Conservation (phyloP, 2,888 invertebrate genomes). For the Ennomos quercinarius region DNA sequence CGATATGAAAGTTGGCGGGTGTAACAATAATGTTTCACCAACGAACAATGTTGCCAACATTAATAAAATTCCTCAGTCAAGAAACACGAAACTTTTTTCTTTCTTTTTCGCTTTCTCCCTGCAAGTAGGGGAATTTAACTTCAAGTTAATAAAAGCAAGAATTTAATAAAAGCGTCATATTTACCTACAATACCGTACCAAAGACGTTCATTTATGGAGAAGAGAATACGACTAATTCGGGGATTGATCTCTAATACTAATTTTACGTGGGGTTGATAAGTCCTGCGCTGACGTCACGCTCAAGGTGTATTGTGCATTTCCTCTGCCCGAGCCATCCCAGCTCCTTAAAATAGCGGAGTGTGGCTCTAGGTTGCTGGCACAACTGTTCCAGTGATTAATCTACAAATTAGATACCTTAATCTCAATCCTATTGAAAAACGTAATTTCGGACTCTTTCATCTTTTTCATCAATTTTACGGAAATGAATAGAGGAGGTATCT, state of each 20-base stretch:
- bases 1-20: conserved; percentile 49
- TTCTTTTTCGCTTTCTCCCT: conserved; percentile 59
- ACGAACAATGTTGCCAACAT: conserved; percentile 67
- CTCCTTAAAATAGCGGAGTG: too few species aligned
- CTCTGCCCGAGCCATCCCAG: too few species aligned
- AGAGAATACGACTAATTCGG: conserved; percentile 41
- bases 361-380: too few species aligned
- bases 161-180: conserved; percentile 81
- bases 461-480: too few species aligned
- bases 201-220: conserved; percentile 49
- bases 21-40: conserved; percentile 64
- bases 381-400: too few species aligned
- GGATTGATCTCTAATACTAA: too few species aligned
- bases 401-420: conserved; percentile 29
- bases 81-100: conserved; percentile 70
- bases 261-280: too few species aligned
- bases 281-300: too few species aligned
- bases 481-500: too few species aligned
- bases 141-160: conserved; percentile 74
- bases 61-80: conserved; percentile 77
- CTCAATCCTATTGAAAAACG: too few species aligned
- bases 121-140: conserved; percentile 68
- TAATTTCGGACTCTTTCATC: too few species aligned
- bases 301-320: too few species aligned
- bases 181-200: conserved; percentile 52